These are phyloP conservation scores for Watsonalla binaria DNA, from an alignment of 2,888 invertebrate genomes.

Conservation along the genomic window DNA sequence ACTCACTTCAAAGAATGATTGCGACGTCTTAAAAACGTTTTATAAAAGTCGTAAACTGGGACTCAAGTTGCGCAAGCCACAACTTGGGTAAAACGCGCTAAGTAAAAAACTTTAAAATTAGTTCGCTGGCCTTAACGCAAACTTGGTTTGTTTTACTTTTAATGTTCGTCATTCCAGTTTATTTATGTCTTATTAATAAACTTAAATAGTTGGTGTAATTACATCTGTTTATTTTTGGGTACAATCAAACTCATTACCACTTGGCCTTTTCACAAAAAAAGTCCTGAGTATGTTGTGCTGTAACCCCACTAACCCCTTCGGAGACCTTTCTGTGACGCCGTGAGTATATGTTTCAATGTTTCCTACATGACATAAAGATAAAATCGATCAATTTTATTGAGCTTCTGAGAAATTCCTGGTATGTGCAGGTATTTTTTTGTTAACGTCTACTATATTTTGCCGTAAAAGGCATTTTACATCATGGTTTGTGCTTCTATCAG, in stretches of 20 bases:
- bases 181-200: not conserved
- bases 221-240: no score
- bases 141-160: constrained; percentile 3
- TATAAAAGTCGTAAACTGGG: constrained; percentile 14
- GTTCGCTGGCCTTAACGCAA: constrained; percentile 13
- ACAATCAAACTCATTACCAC: no score
- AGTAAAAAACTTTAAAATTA: constrained; percentile 27
- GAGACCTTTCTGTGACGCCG: no score
- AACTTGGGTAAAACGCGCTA: constrained; percentile 10
- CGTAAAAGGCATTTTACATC: no score
- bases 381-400: not conserved
- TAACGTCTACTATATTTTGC: no score
- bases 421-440: not conserved
- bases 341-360: no score
- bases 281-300: no score
- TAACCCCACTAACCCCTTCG: no score
- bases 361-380: not conserved
- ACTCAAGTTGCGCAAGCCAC: constrained; percentile 9
- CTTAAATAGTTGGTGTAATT: no score
- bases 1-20: not conserved
- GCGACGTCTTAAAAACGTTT: not conserved
- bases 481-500: no score
- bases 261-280: no score
- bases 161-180: not conserved
- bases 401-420: not conserved